Evolutionary conservation across 2,113 vertebrate genomes (phyloP), one percentile per base, ranked within the genome.

Genomic region (Oreochromis tanganicae): DNA sequence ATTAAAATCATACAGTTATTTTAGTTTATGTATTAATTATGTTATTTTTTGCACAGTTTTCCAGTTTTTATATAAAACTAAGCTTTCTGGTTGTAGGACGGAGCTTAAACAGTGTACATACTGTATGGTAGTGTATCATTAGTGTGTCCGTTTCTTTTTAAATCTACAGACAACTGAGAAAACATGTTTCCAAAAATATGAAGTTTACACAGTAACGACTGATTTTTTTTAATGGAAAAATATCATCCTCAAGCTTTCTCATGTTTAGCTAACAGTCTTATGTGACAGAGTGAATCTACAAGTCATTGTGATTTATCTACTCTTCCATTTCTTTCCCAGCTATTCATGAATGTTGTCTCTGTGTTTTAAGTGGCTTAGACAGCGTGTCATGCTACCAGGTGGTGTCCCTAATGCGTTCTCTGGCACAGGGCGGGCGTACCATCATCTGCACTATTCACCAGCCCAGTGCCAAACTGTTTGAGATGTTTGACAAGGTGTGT

Each of bases 361-460:
- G 12, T 85, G n/a, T 84, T 17, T n/a, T 46, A 96, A 99, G 98
- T 5, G 99, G 99, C 6, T 96, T 99, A 91, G 99, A 99, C 95
- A 99, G 98, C 2, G 96, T 96, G 5, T 99, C 99, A 19, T 99
- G 98, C 95, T 98, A 97, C 97, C 99, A 99, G 95, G 99, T 99
- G 90, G 98, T 99, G 29, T 99, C 98, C 41, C 95, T 99, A 63
- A 96, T 99, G 97, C 97, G 96, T 38, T 99, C 98, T 55, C 95
- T 99, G 94, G 99, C 99, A 2, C 97, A 97, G 81, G 99, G 99
- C 0, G 98, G 98, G 48, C 97, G 98, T 21, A 99, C 99, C 38
- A 97, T 99, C 95, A 99, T 99, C 96, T 99, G 99, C 93, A 99
- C 98, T 91, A 99, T 99, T 96, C 98, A 99, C 95, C 99, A 99